Percentiles rank a stretch among this genome's conserved stretches.
These are phyloP conservation scores for Merluccius polli DNA, from an alignment of 2,797 vertebrate species.

Conservation along the genomic window DNA sequence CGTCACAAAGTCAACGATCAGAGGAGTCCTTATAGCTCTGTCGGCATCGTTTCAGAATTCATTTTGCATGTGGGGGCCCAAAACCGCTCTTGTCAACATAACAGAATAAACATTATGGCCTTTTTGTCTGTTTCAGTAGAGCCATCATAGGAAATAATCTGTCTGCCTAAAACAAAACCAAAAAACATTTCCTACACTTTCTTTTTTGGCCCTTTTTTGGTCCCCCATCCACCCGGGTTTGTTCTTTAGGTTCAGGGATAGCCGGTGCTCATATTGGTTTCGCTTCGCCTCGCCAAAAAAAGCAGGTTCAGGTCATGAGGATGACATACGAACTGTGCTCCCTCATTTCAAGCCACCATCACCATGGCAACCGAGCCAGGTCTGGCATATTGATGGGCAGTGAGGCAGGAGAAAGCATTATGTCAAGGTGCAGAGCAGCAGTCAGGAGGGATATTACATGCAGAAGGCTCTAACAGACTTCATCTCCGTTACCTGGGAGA, in stretches of 20 bases:
- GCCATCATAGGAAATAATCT: neutral
- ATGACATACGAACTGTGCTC: neutral
- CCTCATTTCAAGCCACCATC: slow-evolving; percentile 32
- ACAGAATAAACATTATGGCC: neutral
- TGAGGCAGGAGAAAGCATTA: slow-evolving; percentile 34
- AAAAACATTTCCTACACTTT: neutral
- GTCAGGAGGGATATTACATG: slow-evolving; percentile 27
- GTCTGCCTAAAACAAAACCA: neutral
- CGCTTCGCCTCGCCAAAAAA: neutral
- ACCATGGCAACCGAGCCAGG: slow-evolving; percentile 21
- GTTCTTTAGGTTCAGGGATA: too few relatives aligned
- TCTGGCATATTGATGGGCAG: slow-evolving; percentile 36
- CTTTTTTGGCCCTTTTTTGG: neutral
- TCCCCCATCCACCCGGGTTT: too few relatives aligned
- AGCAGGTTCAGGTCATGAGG: neutral
- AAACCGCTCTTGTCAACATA: neutral
- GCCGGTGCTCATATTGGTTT: neutral
- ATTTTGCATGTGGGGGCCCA: neutral
- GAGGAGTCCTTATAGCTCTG: neutral
- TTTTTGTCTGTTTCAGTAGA: neutral
- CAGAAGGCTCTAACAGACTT: slow-evolving; percentile 41
- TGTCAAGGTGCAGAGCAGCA: slow-evolving; percentile 29
- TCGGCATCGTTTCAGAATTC: neutral
- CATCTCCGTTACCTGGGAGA: slow-evolving; percentile 50
- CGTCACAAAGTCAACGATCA: too few relatives aligned